Conservation (phyloP, 2,797 vertebrate genomes). For the Thamnophis elegans region DNA sequence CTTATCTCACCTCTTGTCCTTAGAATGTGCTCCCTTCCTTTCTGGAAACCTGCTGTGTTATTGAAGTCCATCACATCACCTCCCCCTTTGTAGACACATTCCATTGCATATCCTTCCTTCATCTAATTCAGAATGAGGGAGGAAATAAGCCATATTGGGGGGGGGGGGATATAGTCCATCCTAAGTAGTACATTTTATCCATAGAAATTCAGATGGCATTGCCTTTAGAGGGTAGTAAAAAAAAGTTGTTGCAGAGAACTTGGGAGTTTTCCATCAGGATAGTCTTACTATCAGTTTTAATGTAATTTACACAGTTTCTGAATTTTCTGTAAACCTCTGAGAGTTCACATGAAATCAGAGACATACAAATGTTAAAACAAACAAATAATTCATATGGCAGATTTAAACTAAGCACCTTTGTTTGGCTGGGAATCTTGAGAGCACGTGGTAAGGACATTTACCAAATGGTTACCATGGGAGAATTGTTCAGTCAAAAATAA, state of each 20-base stretch:
- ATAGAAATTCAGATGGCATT: background rate
- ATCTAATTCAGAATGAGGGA: background rate
- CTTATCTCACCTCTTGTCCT: background rate
- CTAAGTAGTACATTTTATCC: background rate
- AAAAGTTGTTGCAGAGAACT: background rate
- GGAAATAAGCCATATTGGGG: background rate
- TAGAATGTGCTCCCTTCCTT: background rate
- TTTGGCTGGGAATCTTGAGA: background rate
- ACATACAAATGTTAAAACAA: background rate
- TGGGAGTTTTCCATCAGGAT: background rate
- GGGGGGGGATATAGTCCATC: background rate
- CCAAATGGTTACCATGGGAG: background rate
- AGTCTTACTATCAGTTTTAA: background rate
- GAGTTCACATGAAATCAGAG: background rate
- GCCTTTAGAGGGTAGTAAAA: background rate
- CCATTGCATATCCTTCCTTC: background rate
- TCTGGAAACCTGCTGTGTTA: background rate
- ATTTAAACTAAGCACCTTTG: background rate
- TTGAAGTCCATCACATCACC: background rate
- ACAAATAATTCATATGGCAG: background rate
- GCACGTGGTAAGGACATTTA: background rate
- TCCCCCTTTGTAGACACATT: background rate
- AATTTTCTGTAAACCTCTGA: background rate
- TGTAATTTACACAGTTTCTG: background rate
- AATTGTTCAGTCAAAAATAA: background rate